phyloP scores from a whole-genome alignment of 2,797 vertebrate genomes.

The Cottoperca gobio region DNA sequence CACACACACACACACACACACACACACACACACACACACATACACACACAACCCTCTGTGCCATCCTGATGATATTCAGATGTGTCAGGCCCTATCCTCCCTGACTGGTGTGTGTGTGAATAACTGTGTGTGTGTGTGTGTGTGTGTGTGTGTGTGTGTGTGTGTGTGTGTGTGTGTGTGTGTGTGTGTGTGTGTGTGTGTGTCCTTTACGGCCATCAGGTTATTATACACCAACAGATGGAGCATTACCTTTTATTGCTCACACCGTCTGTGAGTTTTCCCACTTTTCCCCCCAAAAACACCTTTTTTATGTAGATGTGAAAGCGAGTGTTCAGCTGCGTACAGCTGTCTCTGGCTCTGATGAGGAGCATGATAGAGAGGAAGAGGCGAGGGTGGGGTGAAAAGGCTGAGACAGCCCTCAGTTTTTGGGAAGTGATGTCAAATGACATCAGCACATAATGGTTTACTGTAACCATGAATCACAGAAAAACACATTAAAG shows the following conservation, averaged over 20 bases:
- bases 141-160: no score
- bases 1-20: slow-evolving; percentile 25
- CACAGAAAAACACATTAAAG: slow-evolving; percentile 74
- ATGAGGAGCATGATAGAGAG: slow-evolving; percentile 71
- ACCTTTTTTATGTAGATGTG: slow-evolving; percentile 80
- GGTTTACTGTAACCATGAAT: slow-evolving; percentile 85
- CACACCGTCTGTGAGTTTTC: slow-evolving; percentile 94
- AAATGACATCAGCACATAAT: slow-evolving; percentile 81
- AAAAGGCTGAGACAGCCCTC: slow-evolving; percentile 67
- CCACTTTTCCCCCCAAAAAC: slow-evolving; percentile 69
- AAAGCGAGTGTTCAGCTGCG: slow-evolving; percentile 60
- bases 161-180: background rate
- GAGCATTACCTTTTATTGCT: slow-evolving; percentile 96
- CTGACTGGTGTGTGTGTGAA: slow-evolving; percentile 58
- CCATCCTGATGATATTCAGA: slow-evolving; percentile 74
- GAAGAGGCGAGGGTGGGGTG: slow-evolving; percentile 72
- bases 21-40: slow-evolving; percentile 21
- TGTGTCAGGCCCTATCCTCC: slow-evolving; percentile 70
- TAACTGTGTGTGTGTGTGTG: no score
- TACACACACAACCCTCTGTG: slow-evolving; percentile 43
- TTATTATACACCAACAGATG: slow-evolving; percentile 99
- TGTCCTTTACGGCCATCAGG: slow-evolving; percentile 95
- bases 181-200: slow-evolving; percentile 46
- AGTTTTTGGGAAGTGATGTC: slow-evolving; percentile 83
- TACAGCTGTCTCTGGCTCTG: slow-evolving; percentile 75